Evolutionary conservation across 2,113 vertebrate genomes (phyloP), one percentile per base, ranked within the genome.

Genomic region (Odobenus rosmarus): DNA sequence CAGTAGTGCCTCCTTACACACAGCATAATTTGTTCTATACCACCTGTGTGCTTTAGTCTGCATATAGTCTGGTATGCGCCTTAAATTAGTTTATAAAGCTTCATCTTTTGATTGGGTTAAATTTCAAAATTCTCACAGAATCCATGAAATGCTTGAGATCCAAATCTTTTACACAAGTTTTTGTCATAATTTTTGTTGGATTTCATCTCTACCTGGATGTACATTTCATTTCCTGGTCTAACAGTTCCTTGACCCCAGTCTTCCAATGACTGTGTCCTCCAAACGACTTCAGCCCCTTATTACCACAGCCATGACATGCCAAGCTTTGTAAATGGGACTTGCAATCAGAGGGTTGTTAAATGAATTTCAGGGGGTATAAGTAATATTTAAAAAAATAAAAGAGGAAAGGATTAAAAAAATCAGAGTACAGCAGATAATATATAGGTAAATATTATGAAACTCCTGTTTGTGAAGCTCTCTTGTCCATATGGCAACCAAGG

Each of bases 41-140:
- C 18, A 51, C 28, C 14, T 92, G 5, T 21, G 4, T 39, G n/a
- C 28, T 86, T 93, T 36, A 89, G 14, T 36, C 4, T 59, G 16
- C 8, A 42, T 15, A 53, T 51, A 42, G n/a, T 18, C 19, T 89
- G 71, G 10, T 36, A 1, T 74, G 28, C 6, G 85, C 14, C 5
- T 90, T 84, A 6, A 88, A 9, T 90, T 42, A 80, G 67, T 53
- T 96, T 94, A 87, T 14, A 80, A 96, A 93, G 15, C 39, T 42
- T 62, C 4, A 12, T 74, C 11, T 71, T 95, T 31, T 71, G 28
- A 82, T 16, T 81, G 62, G 0, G 21, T 12, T 92, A 64, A 51
- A 71, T 55, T 53, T 96, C 39, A 95, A 49, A 28, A 24, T 62
- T 77, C 12, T 53, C 31, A 46, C 11, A 64, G 14, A 88, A 5